Percentiles rank a stretch among this genome's conserved stretches.
phyloP scores from a whole-genome alignment of 2,113 vertebrate genomes.

The Trematocara marginatum region DNA sequence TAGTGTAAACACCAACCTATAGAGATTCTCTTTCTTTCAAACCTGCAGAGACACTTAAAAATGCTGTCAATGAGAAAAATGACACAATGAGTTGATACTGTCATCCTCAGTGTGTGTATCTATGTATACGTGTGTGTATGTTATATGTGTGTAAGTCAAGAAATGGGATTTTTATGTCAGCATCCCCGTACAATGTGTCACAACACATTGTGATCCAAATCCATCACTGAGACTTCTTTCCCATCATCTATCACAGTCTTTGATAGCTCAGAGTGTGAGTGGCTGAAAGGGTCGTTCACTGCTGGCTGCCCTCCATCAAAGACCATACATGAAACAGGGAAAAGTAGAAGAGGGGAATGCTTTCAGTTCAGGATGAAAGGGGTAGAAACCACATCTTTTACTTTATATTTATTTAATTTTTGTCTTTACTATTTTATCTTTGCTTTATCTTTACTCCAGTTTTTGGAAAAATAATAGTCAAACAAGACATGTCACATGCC shows the following conservation, averaged over 20 bases:
- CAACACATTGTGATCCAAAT: constrained; percentile 36
- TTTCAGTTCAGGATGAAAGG: not conserved
- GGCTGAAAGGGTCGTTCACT: constrained; percentile 4
- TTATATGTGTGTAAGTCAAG: not conserved
- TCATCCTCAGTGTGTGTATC: not conserved
- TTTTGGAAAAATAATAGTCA: not conserved
- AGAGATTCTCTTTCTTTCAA: not conserved
- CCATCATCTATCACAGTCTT: constrained; percentile 29
- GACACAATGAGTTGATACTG: not conserved
- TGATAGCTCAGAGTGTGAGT: constrained; percentile 19
- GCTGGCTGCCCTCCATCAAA: constrained; percentile 28
- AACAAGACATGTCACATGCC: not conserved
- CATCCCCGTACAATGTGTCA: constrained; percentile 15
- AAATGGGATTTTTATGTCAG: constrained; percentile 15
- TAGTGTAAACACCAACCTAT: not conserved
- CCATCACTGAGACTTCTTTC: constrained; percentile 19
- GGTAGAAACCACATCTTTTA: not conserved
- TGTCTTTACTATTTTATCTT: not conserved
- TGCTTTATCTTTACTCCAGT: not conserved
- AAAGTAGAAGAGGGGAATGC: not conserved
- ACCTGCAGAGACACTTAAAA: not conserved
- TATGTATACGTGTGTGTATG: not conserved
- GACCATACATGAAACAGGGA: not conserved
- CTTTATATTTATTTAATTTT: not conserved
- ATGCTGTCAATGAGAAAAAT: not conserved